Percentiles rank a stretch among this genome's conserved stretches.
phyloP scores from a whole-genome alignment of 2,113 vertebrate genomes.

The Notarius lentiginosus region DNA sequence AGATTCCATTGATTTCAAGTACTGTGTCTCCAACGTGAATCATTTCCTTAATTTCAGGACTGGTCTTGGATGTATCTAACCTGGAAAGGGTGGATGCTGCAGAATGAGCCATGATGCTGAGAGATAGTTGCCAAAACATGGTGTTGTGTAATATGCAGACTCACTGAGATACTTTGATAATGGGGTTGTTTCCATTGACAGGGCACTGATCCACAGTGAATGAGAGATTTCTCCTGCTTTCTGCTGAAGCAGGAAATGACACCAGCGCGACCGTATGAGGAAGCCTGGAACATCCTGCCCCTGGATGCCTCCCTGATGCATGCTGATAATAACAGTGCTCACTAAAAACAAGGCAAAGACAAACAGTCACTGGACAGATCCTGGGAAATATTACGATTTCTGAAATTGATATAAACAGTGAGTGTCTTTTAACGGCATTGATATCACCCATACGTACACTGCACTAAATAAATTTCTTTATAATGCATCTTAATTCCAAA shows the following conservation, averaged over 20 bases:
- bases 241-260: conserved; percentile 82
- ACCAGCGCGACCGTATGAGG: conserved; percentile 91
- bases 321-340: conserved; percentile 87
- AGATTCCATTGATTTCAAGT: conserved; percentile 90
- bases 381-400: background rate
- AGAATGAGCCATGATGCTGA: background rate
- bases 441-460: background rate
- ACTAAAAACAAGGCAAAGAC: conserved; percentile 59
- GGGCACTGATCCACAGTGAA: conserved; percentile 77
- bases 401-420: background rate
- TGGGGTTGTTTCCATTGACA: conserved; percentile 72
- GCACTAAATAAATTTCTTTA: background rate
- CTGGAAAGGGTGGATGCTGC: conserved; percentile 58
- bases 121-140: background rate
- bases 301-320: conserved; percentile 71
- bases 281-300: conserved; percentile 72
- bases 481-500: background rate
- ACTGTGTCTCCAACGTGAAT: conserved; percentile 87
- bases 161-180: conserved; percentile 86
- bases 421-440: background rate
- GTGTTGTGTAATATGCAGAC: conserved; percentile 54
- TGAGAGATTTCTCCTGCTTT: conserved; percentile 78
- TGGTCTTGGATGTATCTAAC: conserved; percentile 79
- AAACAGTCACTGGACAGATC: conserved; percentile 1
- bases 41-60: conserved; percentile 84